Evolutionary conservation across 2,888 invertebrate genomes (phyloP).

Genomic region (Agonopterix heracliana): DNA sequence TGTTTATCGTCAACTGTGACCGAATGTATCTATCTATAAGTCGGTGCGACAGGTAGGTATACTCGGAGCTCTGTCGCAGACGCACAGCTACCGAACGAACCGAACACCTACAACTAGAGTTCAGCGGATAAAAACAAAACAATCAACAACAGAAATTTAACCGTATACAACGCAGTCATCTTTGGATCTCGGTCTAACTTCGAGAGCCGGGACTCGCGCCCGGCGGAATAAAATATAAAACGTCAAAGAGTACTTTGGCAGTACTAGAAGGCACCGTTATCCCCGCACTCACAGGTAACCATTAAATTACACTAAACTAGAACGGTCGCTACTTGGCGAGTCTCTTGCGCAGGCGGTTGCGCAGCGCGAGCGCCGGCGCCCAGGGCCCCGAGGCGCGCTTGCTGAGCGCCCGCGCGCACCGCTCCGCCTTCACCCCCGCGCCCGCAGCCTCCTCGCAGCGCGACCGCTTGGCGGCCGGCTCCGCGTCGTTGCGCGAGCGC

Average conservation of each 20-base stretch:
- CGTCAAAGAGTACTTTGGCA: constrained; percentile 43
- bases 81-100: constrained; percentile 3
- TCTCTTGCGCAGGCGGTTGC: constrained; percentile 60
- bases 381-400: constrained; percentile 54
- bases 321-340: constrained; percentile 50
- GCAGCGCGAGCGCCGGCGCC: constrained; percentile 60
- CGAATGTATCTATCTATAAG: constrained; percentile 9
- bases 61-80: neutral
- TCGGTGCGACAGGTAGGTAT: neutral
- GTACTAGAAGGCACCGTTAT: constrained; percentile 47
- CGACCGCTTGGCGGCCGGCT: constrained; percentile 22
- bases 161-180: constrained; percentile 60
- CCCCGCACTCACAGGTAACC: constrained; percentile 35
- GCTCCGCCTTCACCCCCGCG: constrained; percentile 24
- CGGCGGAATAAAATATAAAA: constrained; percentile 24
- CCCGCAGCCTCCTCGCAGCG: constrained; percentile 23
- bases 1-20: constrained; percentile 41
- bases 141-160: constrained; percentile 53
- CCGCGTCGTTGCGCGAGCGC: constrained; percentile 40
- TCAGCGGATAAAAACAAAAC: constrained; percentile 27
- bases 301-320: constrained; percentile 17
- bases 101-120: constrained; percentile 6
- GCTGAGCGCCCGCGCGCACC: constrained; percentile 34
- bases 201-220: constrained; percentile 17
- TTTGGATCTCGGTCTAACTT: constrained; percentile 47